phyloP scores from a whole-genome alignment of 2,888 invertebrate species.

The Nesidiocoris tenuis region DNA sequence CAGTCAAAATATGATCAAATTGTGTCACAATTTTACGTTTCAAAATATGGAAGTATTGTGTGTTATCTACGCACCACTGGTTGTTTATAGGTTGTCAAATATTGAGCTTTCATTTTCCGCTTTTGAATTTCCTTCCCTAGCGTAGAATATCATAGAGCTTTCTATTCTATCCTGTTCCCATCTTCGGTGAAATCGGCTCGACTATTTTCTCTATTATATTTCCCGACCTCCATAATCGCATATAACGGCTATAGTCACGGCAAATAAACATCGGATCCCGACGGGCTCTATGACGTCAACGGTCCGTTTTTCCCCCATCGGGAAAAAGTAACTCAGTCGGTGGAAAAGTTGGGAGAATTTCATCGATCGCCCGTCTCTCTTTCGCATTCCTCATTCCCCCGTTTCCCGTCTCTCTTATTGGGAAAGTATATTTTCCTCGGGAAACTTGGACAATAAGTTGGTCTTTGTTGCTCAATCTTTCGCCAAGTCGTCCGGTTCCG shows the following conservation, averaged over 20 bases:
- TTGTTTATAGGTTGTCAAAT: too few species aligned
- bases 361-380: neutral
- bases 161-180: neutral
- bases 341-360: neutral
- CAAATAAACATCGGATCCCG: neutral
- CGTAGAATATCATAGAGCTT: too few species aligned
- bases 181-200: too few species aligned
- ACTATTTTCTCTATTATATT: neutral
- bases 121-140: too few species aligned
- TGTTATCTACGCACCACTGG: too few species aligned
- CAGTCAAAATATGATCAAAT: too few species aligned
- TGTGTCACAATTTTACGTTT: too few species aligned
- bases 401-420: neutral
- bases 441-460: neutral
- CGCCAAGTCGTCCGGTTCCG: neutral
- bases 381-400: neutral
- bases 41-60: too few species aligned
- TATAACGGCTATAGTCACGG: neutral
- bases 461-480: neutral
- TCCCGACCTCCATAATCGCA: neutral
- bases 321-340: neutral
- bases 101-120: too few species aligned
- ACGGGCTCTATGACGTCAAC: neutral
- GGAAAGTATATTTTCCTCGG: neutral
- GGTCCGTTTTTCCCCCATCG: neutral